A percentile compares a stretch with the other conserved stretches of the same genome.
phyloP scores from a whole-genome alignment of 2,113 vertebrate genomes.

The Balaeniceps rex region DNA sequence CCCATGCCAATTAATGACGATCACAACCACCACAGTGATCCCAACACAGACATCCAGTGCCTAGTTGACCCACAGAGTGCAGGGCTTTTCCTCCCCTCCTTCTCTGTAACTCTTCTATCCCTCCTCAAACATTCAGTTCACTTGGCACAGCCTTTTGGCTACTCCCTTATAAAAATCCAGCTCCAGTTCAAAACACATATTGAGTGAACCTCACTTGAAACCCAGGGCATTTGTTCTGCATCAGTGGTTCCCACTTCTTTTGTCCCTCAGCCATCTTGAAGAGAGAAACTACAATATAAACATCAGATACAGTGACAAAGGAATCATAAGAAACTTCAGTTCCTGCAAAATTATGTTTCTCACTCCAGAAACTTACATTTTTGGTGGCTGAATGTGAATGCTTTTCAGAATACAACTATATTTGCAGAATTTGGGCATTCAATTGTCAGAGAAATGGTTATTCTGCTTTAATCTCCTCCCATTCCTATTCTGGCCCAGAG shows the following conservation, averaged over 20 bases:
- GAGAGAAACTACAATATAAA: neutral
- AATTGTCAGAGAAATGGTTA: neutral
- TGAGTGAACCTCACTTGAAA: neutral
- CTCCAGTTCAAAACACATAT: neutral
- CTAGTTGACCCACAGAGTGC: neutral
- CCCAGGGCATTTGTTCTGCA: neutral
- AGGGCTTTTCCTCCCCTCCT: neutral
- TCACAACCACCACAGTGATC: neutral
- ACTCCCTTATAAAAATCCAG: neutral
- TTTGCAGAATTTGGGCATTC: neutral
- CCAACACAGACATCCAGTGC: neutral
- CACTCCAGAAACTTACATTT: neutral
- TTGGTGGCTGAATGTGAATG: neutral
- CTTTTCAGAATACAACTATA: neutral
- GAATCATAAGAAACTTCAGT: neutral
- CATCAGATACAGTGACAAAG: neutral
- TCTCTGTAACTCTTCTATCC: neutral
- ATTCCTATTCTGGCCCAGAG: neutral
- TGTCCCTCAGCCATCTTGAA: neutral
- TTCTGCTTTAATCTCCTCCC: neutral
- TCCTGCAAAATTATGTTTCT: neutral
- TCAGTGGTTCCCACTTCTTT: neutral
- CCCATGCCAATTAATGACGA: neutral
- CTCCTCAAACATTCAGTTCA: neutral
- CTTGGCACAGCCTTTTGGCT: neutral